Evolutionary conservation across 2,888 invertebrate species (phyloP).

Genomic region (Scaeva pyrastri): DNA sequence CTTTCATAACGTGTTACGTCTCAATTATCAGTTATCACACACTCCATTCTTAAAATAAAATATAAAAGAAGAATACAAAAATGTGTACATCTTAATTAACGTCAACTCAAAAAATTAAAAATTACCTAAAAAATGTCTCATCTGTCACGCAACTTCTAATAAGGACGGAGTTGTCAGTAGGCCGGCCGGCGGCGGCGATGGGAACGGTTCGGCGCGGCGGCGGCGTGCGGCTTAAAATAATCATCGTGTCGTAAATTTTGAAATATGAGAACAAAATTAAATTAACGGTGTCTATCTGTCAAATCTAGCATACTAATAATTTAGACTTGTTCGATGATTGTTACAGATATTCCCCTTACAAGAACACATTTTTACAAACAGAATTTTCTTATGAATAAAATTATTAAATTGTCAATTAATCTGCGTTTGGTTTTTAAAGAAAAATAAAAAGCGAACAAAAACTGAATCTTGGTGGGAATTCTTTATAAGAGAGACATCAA

Average conservation of each 20-base stretch:
- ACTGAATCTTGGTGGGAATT: no score
- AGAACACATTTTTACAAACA: no score
- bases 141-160: conserved; percentile 35
- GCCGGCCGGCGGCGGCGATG: no score
- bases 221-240: neutral
- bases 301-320: conserved; percentile 5
- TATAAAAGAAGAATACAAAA: neutral
- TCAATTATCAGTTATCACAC: neutral
- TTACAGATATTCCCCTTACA: no score
- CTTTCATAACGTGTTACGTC: neutral
- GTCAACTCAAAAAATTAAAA: neutral
- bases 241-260: conserved; percentile 24
- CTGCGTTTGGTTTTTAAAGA: no score
- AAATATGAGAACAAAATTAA: conserved; percentile 15
- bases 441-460: no score
- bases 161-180: neutral
- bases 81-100: conserved; percentile 10
- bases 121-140: neutral
- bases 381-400: no score
- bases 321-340: conserved; percentile 10
- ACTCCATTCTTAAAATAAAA: neutral
- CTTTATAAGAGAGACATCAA: conserved; percentile 20
- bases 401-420: no score
- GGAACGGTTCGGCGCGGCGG: no score
- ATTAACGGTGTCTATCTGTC: conserved; percentile 31